Conservation (phyloP, 2,113 vertebrate genomes). For the Chitala chitala region DNA sequence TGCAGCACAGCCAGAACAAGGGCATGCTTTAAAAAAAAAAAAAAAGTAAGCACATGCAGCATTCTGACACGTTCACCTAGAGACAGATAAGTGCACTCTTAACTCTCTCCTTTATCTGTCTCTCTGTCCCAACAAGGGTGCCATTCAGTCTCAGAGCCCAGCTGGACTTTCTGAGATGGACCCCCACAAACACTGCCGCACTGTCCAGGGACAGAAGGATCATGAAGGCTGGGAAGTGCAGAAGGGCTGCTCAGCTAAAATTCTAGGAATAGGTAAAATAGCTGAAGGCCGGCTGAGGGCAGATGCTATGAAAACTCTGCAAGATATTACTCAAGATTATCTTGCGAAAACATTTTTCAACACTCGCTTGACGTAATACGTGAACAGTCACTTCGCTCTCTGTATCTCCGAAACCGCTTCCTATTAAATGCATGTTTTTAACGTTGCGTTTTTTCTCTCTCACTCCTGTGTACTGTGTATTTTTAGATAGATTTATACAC, state of each 20-base stretch:
- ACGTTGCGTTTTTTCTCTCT: background rate
- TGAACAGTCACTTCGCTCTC: background rate
- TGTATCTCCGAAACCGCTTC: background rate
- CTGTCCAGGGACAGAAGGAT: constrained; percentile 50
- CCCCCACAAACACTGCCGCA: constrained; percentile 56
- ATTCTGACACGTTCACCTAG: constrained; percentile 44
- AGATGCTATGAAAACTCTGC: constrained; percentile 18
- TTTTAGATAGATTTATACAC: background rate
- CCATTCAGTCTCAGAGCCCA: constrained; percentile 62
- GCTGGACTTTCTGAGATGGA: constrained; percentile 62
- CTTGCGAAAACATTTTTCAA: background rate
- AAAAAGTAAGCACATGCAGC: background rate
- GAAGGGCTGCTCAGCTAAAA: constrained; percentile 10
- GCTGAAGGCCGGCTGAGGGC: background rate
- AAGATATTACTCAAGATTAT: background rate
- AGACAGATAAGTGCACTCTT: constrained; percentile 38
- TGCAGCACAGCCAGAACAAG: no score
- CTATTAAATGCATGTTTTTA: background rate
- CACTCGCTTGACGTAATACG: background rate
- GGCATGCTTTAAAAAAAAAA: background rate
- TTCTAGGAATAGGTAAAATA: background rate
- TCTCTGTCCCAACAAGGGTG: constrained; percentile 63
- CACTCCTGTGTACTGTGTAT: background rate
- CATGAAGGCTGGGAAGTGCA: constrained; percentile 27
- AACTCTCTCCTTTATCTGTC: constrained; percentile 53